A percentile compares a stretch with the other conserved stretches of the same genome.
phyloP scores from a whole-genome alignment of 2,888 invertebrate genomes.

The Lymantria dispar region DNA sequence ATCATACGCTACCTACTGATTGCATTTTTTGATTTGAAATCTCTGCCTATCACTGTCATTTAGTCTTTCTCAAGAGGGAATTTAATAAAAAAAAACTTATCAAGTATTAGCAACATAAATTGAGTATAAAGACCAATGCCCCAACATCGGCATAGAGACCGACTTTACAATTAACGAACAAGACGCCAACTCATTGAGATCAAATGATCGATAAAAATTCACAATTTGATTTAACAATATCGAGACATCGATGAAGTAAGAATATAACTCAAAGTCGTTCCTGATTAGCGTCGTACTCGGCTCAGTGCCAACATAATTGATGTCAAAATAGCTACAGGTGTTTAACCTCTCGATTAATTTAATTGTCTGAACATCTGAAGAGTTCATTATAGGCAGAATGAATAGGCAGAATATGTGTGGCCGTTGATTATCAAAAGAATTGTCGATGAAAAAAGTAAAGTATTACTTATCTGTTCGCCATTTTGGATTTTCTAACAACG shows the following conservation, averaged over 20 bases:
- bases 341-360: slow-evolving; percentile 26
- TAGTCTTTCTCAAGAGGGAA: too few relatives aligned
- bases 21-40: too few relatives aligned
- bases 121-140: slow-evolving; percentile 1
- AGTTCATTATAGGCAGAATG: slow-evolving; percentile 5
- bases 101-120: neutral
- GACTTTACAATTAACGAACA: neutral
- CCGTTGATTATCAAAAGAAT: neutral
- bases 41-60: too few relatives aligned
- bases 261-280: slow-evolving; percentile 6
- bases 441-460: too few relatives aligned
- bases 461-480: too few relatives aligned
- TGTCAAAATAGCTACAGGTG: slow-evolving; percentile 32
- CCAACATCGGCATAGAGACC: slow-evolving; percentile 1
- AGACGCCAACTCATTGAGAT: neutral
- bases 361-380: slow-evolving; percentile 13
- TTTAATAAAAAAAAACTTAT: too few relatives aligned
- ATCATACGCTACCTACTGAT: too few relatives aligned
- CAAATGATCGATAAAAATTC: slow-evolving; percentile 11
- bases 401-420: neutral
- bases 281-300: slow-evolving; percentile 10
- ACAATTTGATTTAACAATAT: slow-evolving; percentile 5
- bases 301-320: slow-evolving; percentile 32
- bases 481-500: too few relatives aligned
- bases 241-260: slow-evolving; percentile 6